Evolutionary conservation across 2,888 invertebrate species (phyloP), one percentile per base, ranked within the genome.

Genomic region (Zygaena filipendulae): DNA sequence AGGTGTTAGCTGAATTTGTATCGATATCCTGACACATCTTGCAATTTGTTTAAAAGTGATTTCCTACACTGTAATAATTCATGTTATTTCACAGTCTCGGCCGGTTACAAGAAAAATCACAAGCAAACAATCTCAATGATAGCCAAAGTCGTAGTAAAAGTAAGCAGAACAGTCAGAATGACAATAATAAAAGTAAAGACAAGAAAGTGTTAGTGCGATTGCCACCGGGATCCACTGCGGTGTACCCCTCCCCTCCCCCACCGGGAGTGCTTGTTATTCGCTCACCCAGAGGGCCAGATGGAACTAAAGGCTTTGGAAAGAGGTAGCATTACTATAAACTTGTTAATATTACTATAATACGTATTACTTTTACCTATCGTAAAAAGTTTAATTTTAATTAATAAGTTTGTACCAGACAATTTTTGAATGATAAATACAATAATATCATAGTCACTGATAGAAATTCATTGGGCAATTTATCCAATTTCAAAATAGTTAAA

Each of bases 221-320:
- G 25, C 75, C 74, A 3, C 59, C 67, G 1, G 70, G 68, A 4
- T 55, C 70, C 3, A 64, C 69, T 0, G 46, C 56, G 0, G 45
- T 63, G 14, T 74, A 68, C 43, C 74, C 71, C 2, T 77, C 71
- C 3, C 79, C 79, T 0, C 68, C 72, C 1, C 80, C 74, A 0
- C 66, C 74, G 3, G 77, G 80, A 7, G 77, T 81, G 2, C 64
- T 75, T 8, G 81, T 92, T 30, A 81, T 92, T 49, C 81, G 92
- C 46, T 81, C 88, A 55, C 92, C 92, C 1, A 82, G 83, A 45
- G 91, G 91, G 19, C 92, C 92, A 1, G 91, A 92, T 49, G 91
- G 91, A 38, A 88, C 89, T 25, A 79, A 74, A 55, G 77, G 77
- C 13, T 79, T 79, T 42, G 47, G 58, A 38, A 49, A 54, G 32